A percentile compares a stretch with the other conserved stretches of the same genome.
phyloP scores from a whole-genome alignment of 2,888 invertebrate species.

The Macrophya annulata region DNA sequence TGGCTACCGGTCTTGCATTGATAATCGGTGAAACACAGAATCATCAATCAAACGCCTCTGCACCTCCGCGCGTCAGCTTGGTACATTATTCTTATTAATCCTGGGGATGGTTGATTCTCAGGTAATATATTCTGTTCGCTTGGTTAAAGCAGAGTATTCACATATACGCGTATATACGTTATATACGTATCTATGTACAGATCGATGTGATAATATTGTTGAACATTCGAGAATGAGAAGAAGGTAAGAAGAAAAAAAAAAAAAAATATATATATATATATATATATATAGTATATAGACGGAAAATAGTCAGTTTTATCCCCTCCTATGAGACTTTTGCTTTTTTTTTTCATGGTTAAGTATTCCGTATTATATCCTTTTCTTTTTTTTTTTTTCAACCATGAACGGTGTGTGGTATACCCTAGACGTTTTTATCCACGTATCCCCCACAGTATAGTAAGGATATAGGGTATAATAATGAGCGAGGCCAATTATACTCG shows the following conservation, averaged over 20 bases:
- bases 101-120: slow-evolving; percentile 28
- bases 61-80: neutral
- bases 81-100: slow-evolving; percentile 51
- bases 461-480: slow-evolving; percentile 34
- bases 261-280: neutral
- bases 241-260: neutral
- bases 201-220: slow-evolving; percentile 19
- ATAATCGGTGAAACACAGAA: slow-evolving; percentile 46
- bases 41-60: slow-evolving; percentile 57
- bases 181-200: neutral
- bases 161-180: neutral
- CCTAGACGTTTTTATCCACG: neutral
- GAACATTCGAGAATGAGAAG: neutral
- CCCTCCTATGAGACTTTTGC: neutral
- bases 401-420: neutral
- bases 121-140: slow-evolving; percentile 37
- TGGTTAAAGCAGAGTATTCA: neutral
- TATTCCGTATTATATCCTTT: slow-evolving; percentile 19
- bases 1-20: slow-evolving; percentile 54
- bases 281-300: neutral
- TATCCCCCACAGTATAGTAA: neutral
- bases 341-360: neutral
- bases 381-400: neutral
- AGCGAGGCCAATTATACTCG: slow-evolving; percentile 32
- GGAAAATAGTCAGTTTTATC: neutral